Evolutionary conservation across 2,888 invertebrate genomes (phyloP), one percentile per base, ranked within the genome.

Genomic region (Troides aeacus): DNA sequence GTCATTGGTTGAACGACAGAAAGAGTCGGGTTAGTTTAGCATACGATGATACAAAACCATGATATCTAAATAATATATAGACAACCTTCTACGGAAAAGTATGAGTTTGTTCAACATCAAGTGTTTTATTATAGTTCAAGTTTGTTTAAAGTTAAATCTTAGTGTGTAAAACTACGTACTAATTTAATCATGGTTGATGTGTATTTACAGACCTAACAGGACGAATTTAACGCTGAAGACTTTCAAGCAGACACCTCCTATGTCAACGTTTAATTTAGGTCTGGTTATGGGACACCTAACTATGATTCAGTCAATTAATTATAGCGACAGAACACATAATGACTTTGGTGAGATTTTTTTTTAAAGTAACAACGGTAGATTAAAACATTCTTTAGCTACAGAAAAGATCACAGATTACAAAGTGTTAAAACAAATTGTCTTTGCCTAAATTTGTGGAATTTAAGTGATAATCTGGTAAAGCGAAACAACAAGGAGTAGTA

Each of bases 251-350:
- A 95, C 96, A 0, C 96, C 96, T 0, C 94, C 95, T 2, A 96
- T 97, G 94, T 95, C 97, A 1, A 95, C 96, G 0, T 96, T 95
- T 82, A 95, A 96, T 0, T 87, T 97, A 60, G 96, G 96, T 0
- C 89, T 97, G 70, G 93, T 96, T 15, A 94, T 96, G 24, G 95
- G 96, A 0, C 94, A 96, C 72, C 90, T 97, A 65, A 83, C 57
- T 6, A 21, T 57, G 57, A 21, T 57, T 1, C 82, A 84, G 23
- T 83, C 84, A 1, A 79, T 78, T 0, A 71, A 75, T 10, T 85
- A 84, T 66, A 84, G 77, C 58, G 87, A 88, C 66, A 68, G 30
- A 6, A 66, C 50, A 30, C 57, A 1, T 7, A 36, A 60, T n/a
- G 59, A 30, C 6, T 69, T 63, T 4, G 65, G 65, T 65, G 10